Conservation (phyloP, 2,888 invertebrate genomes). For the Cantharis rustica region DNA sequence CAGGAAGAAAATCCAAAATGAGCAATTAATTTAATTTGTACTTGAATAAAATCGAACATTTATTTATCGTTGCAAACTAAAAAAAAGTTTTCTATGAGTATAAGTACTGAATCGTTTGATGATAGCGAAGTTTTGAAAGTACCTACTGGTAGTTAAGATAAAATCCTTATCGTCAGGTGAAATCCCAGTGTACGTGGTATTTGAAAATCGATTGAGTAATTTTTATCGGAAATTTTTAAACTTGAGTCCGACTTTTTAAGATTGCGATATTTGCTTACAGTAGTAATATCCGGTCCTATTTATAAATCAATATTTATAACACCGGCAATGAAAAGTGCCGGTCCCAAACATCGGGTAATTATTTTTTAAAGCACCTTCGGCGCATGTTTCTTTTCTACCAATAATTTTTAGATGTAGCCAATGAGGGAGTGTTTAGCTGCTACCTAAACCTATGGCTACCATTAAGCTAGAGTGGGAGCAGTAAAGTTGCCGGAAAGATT, state of each 20-base stretch:
- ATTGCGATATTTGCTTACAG: constrained; percentile 6
- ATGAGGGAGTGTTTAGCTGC: constrained; percentile 51
- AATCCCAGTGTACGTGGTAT: not conserved
- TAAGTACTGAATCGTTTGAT: too few species aligned
- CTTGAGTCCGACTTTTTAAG: not conserved
- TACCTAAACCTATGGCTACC: constrained; percentile 50
- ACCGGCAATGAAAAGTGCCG: not conserved
- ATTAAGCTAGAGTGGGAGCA: constrained; percentile 21
- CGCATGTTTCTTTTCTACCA: not conserved
- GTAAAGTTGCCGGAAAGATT: not conserved
- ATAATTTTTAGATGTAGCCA: constrained; percentile 36
- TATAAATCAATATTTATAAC: not conserved
- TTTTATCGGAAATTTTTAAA: not conserved
- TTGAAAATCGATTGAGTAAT: not conserved
- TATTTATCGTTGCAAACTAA: too few species aligned
- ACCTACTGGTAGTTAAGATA: not conserved
- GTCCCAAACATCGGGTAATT: not conserved
- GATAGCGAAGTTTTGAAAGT: not conserved
- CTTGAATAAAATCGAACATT: too few species aligned
- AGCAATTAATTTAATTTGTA: not conserved
- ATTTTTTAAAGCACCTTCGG: not conserved
- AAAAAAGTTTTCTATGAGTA: not conserved
- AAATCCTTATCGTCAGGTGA: not conserved
- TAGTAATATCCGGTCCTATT: constrained; percentile 1
- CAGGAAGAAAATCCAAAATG: not conserved